phyloP scores from a whole-genome alignment of 2,888 invertebrate species.

The Artemia sp. region DNA sequence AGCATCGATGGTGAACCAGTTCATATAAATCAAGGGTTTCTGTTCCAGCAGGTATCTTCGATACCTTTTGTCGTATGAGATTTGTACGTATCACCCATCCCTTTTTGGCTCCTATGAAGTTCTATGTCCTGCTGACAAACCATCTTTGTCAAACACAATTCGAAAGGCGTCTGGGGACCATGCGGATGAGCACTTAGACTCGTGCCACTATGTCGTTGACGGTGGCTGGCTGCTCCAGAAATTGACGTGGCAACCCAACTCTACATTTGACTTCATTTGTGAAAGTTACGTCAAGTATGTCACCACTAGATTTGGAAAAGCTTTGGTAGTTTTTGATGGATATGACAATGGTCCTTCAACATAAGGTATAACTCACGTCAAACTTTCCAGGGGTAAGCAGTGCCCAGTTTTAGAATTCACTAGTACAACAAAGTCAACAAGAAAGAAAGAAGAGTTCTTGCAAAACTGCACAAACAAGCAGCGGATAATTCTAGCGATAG shows the following conservation, averaged over 20 bases:
- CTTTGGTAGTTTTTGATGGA: no score
- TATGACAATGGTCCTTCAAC: neutral
- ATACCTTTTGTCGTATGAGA: constrained; percentile 7
- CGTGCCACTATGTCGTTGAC: constrained; percentile 13
- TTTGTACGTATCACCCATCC: constrained; percentile 7
- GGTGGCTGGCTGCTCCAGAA: no score
- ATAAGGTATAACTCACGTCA: neutral
- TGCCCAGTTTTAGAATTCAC: constrained; percentile 7
- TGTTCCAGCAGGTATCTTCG: constrained; percentile 6
- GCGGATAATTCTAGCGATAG: no score
- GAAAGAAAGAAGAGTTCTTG: constrained; percentile 9
- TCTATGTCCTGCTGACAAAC: constrained; percentile 13
- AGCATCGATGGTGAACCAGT: constrained; percentile 1
- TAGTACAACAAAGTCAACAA: constrained; percentile 13
- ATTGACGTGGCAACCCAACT: no score
- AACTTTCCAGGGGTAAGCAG: neutral
- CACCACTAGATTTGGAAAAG: no score
- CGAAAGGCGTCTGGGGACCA: constrained; percentile 1
- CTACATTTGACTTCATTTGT: no score
- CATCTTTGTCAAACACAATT: no score
- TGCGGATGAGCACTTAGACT: constrained; percentile 1
- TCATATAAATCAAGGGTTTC: constrained; percentile 13
- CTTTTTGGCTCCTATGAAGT: no score
- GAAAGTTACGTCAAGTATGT: no score
- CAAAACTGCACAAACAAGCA: no score